These are phyloP conservation scores for Drosophila sucinea DNA, from an alignment of 1,140 invertebrate species.

Conservation along the genomic window DNA sequence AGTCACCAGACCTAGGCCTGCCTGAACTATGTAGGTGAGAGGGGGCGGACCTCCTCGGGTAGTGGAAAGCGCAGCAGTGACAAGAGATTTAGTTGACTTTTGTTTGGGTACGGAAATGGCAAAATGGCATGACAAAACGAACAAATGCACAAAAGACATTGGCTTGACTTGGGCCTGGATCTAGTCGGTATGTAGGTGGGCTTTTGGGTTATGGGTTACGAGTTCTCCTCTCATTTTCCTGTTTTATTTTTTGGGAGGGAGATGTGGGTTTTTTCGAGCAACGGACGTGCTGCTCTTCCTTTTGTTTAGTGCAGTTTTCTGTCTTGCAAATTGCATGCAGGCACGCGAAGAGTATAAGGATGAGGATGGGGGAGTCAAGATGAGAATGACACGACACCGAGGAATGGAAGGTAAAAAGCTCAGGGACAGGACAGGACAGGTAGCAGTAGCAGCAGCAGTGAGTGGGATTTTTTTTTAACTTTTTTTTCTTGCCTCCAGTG, in stretches of 20 bases:
- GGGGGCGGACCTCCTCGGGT: conserved; percentile 23
- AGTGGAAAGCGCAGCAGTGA: conserved; percentile 51
- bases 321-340: conserved; percentile 57
- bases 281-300: conserved; percentile 48
- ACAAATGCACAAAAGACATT: conserved; percentile 53
- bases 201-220: too few species aligned
- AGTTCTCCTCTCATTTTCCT: neutral
- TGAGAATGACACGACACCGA: conserved; percentile 33
- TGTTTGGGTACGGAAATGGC: conserved; percentile 61
- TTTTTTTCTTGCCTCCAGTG: neutral
- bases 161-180: conserved; percentile 2
- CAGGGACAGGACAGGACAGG: conserved; percentile 5
- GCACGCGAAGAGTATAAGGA: conserved; percentile 54
- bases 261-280: conserved; percentile 5
- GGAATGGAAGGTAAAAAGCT: conserved; percentile 14
- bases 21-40: neutral
- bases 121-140: conserved; percentile 65
- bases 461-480: conserved; percentile 21
- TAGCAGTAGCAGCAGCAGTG: conserved; percentile 3
- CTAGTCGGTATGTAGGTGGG: conserved; percentile 11
- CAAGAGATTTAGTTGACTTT: conserved; percentile 67
- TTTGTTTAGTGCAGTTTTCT: conserved; percentile 29
- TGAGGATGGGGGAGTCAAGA: neutral
- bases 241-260: conserved; percentile 6
- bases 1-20: neutral